phyloP scores from a whole-genome alignment of 2,113 vertebrate species.

The Herpetotheres cachinnans region DNA sequence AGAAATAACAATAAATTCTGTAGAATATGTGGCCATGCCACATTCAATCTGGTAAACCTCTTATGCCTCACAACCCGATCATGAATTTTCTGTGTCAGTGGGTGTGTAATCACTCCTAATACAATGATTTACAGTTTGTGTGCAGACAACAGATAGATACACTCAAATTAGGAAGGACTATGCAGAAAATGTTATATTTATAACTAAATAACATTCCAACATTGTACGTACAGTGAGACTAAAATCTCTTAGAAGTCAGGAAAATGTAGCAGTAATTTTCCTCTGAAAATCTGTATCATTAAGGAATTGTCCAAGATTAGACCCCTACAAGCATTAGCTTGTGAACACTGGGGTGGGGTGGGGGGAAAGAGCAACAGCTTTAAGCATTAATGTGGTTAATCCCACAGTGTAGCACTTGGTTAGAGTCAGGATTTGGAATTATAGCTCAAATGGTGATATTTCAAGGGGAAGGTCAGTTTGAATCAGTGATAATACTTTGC shows the following conservation, averaged over 20 bases:
- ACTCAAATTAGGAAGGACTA: constrained; percentile 5
- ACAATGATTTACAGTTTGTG: constrained; percentile 55
- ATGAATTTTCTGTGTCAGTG: constrained; percentile 61
- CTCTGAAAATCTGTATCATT: constrained; percentile 65
- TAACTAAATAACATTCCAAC: constrained; percentile 37
- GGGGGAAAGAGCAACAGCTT: constrained; percentile 66
- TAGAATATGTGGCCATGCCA: constrained; percentile 30
- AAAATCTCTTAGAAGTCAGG: constrained; percentile 17
- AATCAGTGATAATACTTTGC: constrained; percentile 66
- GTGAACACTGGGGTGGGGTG: constrained; percentile 17
- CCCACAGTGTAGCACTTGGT: constrained; percentile 66
- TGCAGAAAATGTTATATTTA: background rate
- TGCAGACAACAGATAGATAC: constrained; percentile 32
- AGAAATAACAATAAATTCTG: constrained; percentile 57
- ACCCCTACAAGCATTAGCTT: constrained; percentile 60
- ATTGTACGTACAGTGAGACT: background rate
- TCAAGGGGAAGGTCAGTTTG: constrained; percentile 72
- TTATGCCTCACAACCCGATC: constrained; percentile 60
- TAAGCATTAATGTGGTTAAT: constrained; percentile 75
- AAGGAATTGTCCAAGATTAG: constrained; percentile 72
- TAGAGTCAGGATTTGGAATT: constrained; percentile 71
- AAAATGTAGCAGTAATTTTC: constrained; percentile 54
- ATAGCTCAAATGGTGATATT: constrained; percentile 73
- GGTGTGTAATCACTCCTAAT: constrained; percentile 61
- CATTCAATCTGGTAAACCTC: constrained; percentile 64